These are phyloP conservation scores for Phoxinus phoxinus DNA, from an alignment of 2,113 vertebrate species.

Conservation along the genomic window DNA sequence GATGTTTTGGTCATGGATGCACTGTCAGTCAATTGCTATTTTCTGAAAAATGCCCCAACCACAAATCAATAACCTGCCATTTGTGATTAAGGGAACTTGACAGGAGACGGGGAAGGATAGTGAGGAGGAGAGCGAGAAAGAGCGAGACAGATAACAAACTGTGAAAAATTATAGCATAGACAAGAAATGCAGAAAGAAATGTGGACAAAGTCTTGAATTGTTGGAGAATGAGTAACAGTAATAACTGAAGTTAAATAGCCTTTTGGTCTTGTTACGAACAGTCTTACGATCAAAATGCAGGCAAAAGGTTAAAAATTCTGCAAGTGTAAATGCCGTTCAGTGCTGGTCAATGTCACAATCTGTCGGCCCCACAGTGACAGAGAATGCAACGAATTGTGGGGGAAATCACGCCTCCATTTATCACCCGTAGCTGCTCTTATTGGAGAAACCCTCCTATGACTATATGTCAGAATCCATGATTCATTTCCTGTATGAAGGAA, in stretches of 20 bases:
- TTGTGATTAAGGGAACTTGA: constrained; percentile 65
- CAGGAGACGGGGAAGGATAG: constrained; percentile 41
- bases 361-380: constrained; percentile 26
- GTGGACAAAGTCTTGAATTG: background rate
- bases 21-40: constrained; percentile 54
- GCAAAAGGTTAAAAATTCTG: background rate
- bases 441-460: constrained; percentile 55
- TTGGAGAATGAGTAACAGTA: background rate
- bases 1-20: constrained; percentile 47
- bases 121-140: constrained; percentile 29
- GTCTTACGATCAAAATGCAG: background rate
- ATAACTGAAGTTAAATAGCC: background rate
- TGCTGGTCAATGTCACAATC: background rate
- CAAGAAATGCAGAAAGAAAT: background rate
- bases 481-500: constrained; percentile 57
- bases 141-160: constrained; percentile 35
- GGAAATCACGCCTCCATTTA: constrained; percentile 49
- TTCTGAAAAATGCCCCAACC: constrained; percentile 50
- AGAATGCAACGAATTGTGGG: constrained; percentile 46
- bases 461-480: constrained; percentile 48
- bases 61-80: constrained; percentile 52
- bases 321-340: background rate
- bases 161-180: constrained; percentile 43
- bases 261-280: background rate
- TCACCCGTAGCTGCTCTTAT: constrained; percentile 55